Conservation (phyloP, 2,797 vertebrate genomes). For the Etheostoma perlongum region DNA sequence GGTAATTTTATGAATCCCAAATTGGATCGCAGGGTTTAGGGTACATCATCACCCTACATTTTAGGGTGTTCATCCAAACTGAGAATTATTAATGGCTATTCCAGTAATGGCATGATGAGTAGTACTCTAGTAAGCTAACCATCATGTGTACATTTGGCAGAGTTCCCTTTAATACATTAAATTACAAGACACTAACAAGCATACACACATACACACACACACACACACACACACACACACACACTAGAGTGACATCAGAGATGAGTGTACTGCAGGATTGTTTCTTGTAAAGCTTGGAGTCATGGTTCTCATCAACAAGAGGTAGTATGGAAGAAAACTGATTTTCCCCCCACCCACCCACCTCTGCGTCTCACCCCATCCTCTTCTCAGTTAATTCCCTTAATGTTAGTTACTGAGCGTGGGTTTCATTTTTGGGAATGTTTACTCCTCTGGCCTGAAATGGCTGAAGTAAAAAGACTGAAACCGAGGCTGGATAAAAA, state of each 20-base stretch:
- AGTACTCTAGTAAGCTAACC: too few species aligned
- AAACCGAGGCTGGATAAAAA: constrained; percentile 39
- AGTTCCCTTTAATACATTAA: not conserved
- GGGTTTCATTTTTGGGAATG: constrained; percentile 72
- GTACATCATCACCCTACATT: not conserved
- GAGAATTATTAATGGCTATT: not conserved
- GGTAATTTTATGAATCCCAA: not conserved
- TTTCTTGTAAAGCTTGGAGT: constrained; percentile 41
- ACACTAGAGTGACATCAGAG: constrained; percentile 40
- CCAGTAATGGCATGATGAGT: not conserved
- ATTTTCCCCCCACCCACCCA: constrained; percentile 38
- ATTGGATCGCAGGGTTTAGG: not conserved
- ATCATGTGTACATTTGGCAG: not conserved
- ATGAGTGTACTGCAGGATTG: constrained; percentile 8
- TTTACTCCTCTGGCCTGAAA: constrained; percentile 67
- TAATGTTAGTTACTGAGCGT: constrained; percentile 31
- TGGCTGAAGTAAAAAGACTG: constrained; percentile 55
- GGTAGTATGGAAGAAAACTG: constrained; percentile 31
- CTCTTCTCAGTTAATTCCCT: constrained; percentile 48
- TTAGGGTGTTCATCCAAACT: not conserved
- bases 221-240: constrained; percentile 1
- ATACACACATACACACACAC: not conserved
- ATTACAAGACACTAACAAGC: not conserved
- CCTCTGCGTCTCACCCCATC: constrained; percentile 46
- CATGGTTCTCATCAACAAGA: constrained; percentile 54